Evolutionary conservation across 1,140 invertebrate species (phyloP).

Genomic region (Phocides pigmalion): DNA sequence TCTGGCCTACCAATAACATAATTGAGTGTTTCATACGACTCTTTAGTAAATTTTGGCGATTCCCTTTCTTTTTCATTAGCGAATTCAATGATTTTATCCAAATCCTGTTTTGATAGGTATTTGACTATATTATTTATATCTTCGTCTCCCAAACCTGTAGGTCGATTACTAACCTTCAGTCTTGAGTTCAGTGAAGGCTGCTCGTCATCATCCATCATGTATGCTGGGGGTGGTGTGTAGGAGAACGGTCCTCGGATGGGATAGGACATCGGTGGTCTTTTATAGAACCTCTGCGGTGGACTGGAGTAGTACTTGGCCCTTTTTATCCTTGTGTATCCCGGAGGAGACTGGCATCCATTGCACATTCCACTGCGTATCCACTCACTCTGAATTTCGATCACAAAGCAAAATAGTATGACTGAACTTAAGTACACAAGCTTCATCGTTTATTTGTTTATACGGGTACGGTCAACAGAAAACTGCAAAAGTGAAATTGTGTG

Average conservation of each 20-base stretch:
- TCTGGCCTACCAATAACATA: slow-evolving; percentile 15
- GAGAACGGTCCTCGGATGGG: slow-evolving; percentile 55
- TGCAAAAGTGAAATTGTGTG: slow-evolving; percentile 60
- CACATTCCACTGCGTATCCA: slow-evolving; percentile 32
- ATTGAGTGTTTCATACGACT: slow-evolving; percentile 12
- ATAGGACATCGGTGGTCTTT: slow-evolving; percentile 49
- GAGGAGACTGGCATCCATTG: slow-evolving; percentile 24
- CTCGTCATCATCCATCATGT: slow-evolving; percentile 51
- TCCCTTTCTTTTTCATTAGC: slow-evolving; percentile 54
- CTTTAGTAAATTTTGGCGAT: slow-evolving; percentile 9
- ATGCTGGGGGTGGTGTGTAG: slow-evolving; percentile 62
- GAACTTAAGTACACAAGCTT: slow-evolving; percentile 37
- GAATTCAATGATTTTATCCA: slow-evolving; percentile 66
- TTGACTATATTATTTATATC: slow-evolving; percentile 66
- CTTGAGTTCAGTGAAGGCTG: slow-evolving; percentile 38
- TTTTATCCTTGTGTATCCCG: slow-evolving; percentile 56
- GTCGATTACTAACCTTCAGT: slow-evolving; percentile 68
- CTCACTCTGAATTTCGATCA: slow-evolving; percentile 43
- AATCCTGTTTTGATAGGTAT: slow-evolving; percentile 69
- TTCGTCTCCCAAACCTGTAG: slow-evolving; percentile 60
- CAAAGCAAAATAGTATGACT: slow-evolving; percentile 46
- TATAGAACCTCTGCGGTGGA: slow-evolving; percentile 58
- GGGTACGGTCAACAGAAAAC: slow-evolving; percentile 50
- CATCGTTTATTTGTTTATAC: slow-evolving; percentile 41
- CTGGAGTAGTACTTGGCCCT: slow-evolving; percentile 64